phyloP scores from a whole-genome alignment of 2,888 invertebrate species.

The Tenthredo distinguenda region DNA sequence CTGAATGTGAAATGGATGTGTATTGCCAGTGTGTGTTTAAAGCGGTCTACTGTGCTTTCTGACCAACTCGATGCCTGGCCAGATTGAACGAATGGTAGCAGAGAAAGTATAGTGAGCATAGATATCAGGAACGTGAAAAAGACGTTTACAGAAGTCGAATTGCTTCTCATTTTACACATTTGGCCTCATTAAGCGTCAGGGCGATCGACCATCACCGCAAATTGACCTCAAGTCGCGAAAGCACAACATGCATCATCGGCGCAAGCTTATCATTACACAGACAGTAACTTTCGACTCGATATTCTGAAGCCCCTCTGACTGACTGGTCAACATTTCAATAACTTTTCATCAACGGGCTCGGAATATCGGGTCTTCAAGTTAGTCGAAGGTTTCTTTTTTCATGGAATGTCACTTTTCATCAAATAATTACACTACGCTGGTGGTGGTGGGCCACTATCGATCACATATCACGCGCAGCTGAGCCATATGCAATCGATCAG shows the following conservation, averaged over 20 bases:
- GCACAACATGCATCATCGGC: conserved; percentile 79
- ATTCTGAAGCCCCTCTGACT: conserved; percentile 61
- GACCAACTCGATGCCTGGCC: conserved; percentile 68
- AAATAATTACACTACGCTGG: conserved; percentile 31
- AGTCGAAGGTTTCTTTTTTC: conserved; percentile 4
- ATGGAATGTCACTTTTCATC: conserved; percentile 10
- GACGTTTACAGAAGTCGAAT: conserved; percentile 1
- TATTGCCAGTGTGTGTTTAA: conserved; percentile 50
- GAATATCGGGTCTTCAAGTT: conserved; percentile 11
- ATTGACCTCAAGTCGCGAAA: conserved; percentile 69
- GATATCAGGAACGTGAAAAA: conserved; percentile 11
- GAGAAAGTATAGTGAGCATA: conserved; percentile 47
- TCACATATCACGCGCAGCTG: neutral
- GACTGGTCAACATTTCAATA: neutral
- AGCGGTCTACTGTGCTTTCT: conserved; percentile 71
- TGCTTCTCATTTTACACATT: neutral
- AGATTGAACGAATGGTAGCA: conserved; percentile 60
- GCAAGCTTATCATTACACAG: conserved; percentile 75
- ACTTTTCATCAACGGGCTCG: neutral
- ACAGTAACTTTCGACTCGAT: conserved; percentile 57
- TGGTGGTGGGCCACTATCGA: neutral
- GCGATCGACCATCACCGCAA: conserved; percentile 32
- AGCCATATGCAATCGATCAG: neutral
- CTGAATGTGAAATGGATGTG: neutral
- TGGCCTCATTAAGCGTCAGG: neutral